Evolutionary conservation across 2,113 vertebrate genomes (phyloP).

Genomic region (Scophthalmus maximus): DNA sequence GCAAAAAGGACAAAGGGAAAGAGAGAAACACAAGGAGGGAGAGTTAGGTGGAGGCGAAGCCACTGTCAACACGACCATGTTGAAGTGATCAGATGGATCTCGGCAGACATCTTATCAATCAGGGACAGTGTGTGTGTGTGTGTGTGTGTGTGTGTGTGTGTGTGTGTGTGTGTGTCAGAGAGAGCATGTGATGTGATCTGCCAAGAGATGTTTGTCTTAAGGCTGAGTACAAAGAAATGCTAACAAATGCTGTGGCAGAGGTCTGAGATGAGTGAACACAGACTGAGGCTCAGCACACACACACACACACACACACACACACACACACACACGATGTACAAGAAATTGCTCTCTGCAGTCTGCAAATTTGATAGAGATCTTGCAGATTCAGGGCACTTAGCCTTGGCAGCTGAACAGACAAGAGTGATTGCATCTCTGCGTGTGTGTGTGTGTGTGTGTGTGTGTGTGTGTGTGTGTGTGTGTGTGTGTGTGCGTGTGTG

Average conservation of each 20-base stretch:
- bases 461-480: conserved; percentile 15
- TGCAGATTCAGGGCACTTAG: conserved; percentile 67
- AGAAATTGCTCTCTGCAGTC: conserved; percentile 50
- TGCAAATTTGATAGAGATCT: conserved; percentile 73
- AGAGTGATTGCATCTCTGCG: conserved; percentile 57
- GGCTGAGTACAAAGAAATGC: conserved; percentile 70
- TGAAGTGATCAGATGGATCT: conserved; percentile 74
- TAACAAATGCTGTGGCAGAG: conserved; percentile 68
- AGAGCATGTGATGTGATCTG: conserved; percentile 57
- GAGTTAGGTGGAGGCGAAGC: conserved; percentile 40
- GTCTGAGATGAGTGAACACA: conserved; percentile 49
- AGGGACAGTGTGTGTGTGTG: conserved; percentile 31
- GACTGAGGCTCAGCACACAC: conserved; percentile 12
- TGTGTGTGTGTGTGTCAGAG: conserved; percentile 20
- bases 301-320: conserved; percentile 7
- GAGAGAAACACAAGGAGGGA: conserved; percentile 9
- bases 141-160: conserved; percentile 41
- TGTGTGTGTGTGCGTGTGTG: conserved; percentile 33
- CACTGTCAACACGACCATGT: conserved; percentile 65
- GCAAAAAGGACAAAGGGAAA: conserved; percentile 21
- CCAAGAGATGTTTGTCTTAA: conserved; percentile 73
- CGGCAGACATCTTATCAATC: conserved; percentile 74
- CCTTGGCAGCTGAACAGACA: conserved; percentile 70
- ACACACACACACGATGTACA: conserved; percentile 8
- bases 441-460: conserved; percentile 11